Evolutionary conservation across 2,113 vertebrate genomes (phyloP).

Genomic region (Cyprinodon brontotheroides): DNA sequence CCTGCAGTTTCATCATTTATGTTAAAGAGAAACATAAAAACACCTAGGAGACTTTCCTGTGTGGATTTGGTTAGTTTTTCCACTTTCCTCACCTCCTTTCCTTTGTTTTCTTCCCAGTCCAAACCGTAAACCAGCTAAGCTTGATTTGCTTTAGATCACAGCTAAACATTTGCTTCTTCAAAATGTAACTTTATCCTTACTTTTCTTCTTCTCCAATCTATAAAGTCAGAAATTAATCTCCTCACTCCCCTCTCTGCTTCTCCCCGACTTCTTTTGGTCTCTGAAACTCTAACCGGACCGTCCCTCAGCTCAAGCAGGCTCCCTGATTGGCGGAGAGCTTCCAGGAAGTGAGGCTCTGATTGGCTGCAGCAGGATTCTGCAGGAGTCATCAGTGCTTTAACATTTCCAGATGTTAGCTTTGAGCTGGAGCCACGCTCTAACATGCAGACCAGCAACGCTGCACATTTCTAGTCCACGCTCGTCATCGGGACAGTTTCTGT

Average conservation of each 20-base stretch:
- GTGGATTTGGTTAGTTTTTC: conserved; percentile 12
- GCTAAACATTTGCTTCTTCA: neutral
- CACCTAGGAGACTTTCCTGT: neutral
- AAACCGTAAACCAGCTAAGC: conserved; percentile 12
- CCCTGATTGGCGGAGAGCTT: conserved; percentile 38
- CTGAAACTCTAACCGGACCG: conserved; percentile 15
- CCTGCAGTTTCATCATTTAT: neutral
- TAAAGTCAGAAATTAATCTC: neutral
- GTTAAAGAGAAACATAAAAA: neutral
- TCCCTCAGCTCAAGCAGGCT: conserved; percentile 17
- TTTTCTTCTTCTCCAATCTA: neutral
- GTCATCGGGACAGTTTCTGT: conserved; percentile 5
- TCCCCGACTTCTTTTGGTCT: conserved; percentile 8
- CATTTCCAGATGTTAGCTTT: conserved; percentile 84
- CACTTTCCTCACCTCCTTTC: conserved; percentile 54
- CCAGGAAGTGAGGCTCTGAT: conserved; percentile 47
- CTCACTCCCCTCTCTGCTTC: conserved; percentile 11
- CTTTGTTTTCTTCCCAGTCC: conserved; percentile 9
- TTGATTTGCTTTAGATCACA: neutral
- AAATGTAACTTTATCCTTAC: neutral
- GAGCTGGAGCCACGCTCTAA: conserved; percentile 82
- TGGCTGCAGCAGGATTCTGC: conserved; percentile 61
- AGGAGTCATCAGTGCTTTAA: conserved; percentile 62
- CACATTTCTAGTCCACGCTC: conserved; percentile 2
- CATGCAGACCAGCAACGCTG: conserved; percentile 12